Conservation (phyloP, 2,888 invertebrate genomes). For the Aricia artaxerxes region DNA sequence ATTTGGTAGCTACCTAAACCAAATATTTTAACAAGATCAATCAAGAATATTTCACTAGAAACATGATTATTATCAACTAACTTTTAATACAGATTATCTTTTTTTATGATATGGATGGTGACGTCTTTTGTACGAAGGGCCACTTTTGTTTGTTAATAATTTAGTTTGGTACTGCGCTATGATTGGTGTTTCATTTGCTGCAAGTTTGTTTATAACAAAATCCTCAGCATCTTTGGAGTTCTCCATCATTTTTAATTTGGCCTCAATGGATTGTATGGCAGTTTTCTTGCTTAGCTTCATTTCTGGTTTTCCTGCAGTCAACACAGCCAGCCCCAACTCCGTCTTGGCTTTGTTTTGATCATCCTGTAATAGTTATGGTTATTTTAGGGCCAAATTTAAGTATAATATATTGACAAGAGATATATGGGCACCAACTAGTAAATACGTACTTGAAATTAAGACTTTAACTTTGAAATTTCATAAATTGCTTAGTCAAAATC, state of each 20-base stretch:
- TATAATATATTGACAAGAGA: too few relatives aligned
- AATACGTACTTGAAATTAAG: too few relatives aligned
- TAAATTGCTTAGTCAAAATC: too few relatives aligned
- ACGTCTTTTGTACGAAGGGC: slow-evolving; percentile 62
- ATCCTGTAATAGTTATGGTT: slow-evolving; percentile 73
- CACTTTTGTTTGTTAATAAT: slow-evolving; percentile 62
- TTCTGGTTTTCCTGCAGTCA: slow-evolving; percentile 84
- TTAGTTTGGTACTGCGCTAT: slow-evolving; percentile 85
- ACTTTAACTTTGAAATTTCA: too few relatives aligned
- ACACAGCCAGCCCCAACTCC: slow-evolving; percentile 87
- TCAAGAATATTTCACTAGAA: background rate
- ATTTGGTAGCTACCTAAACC: background rate
- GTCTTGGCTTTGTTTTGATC: slow-evolving; percentile 88
- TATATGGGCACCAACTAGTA: background rate
- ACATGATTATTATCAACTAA: background rate
- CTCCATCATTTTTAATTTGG: slow-evolving; percentile 91
- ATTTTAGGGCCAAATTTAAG: background rate
- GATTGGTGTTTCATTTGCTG: slow-evolving; percentile 83
- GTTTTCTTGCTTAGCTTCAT: slow-evolving; percentile 86
- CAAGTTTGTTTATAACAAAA: slow-evolving; percentile 86
- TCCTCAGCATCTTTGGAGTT: slow-evolving; percentile 84
- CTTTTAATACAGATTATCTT: slow-evolving; percentile 51
- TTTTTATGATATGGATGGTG: slow-evolving; percentile 77
- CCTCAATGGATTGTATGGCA: slow-evolving; percentile 93
- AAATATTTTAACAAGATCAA: background rate